Evolutionary conservation across 2,888 invertebrate species (phyloP).

Genomic region (Chironomus riparius): DNA sequence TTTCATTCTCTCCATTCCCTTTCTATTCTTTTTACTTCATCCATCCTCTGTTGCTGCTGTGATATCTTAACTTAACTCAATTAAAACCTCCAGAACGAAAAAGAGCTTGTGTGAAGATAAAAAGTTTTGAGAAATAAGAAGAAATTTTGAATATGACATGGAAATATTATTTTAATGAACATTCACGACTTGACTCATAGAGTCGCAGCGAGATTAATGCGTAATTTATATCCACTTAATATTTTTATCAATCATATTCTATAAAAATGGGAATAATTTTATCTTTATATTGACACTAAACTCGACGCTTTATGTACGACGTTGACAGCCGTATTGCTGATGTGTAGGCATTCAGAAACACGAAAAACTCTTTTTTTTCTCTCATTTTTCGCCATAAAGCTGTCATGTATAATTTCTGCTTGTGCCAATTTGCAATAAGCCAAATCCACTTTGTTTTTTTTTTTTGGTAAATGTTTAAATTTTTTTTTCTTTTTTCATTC

Average conservation of each 20-base stretch:
- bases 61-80: neutral
- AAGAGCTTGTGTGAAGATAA: neutral
- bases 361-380: constrained; percentile 3
- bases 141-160: too few relatives aligned
- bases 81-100: neutral
- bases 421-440: constrained; percentile 2
- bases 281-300: neutral
- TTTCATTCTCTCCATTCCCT: too few relatives aligned
- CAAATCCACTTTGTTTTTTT: neutral
- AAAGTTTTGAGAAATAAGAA: neutral
- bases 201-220: neutral
- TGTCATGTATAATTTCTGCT: constrained; percentile 3
- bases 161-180: too few relatives aligned
- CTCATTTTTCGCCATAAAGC: neutral
- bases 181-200: too few relatives aligned
- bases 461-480: neutral
- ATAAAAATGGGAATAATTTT: neutral
- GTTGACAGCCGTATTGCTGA: neutral
- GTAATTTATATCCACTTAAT: neutral
- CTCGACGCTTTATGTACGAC: neutral
- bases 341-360: constrained; percentile 1
- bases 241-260: constrained; percentile 1
- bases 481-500: neutral
- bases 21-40: too few relatives aligned
- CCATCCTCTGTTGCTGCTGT: neutral